Evolutionary conservation across 2,113 vertebrate species (phyloP).

Genomic region (Mormyrus iriodes): DNA sequence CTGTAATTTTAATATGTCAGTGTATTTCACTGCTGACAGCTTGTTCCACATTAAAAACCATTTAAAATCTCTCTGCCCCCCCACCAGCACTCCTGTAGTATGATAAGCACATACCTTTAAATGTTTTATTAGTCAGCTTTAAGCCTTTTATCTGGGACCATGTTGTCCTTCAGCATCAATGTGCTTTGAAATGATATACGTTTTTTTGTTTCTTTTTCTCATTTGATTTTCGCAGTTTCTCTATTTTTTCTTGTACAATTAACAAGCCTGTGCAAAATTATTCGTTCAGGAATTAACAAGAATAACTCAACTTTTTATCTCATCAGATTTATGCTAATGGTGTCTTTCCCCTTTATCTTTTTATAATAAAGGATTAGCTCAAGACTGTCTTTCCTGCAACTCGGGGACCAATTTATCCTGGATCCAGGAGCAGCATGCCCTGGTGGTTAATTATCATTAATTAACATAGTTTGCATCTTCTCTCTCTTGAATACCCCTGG

Average conservation of each 20-base stretch:
- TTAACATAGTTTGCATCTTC: slow-evolving; percentile 76
- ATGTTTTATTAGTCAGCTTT: background rate
- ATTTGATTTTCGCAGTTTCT: slow-evolving; percentile 23
- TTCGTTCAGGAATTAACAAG: slow-evolving; percentile 61
- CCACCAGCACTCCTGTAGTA: background rate
- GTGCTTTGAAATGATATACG: background rate
- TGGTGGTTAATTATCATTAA: slow-evolving; percentile 76
- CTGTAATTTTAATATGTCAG: background rate
- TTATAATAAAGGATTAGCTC: slow-evolving; percentile 76
- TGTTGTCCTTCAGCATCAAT: slow-evolving; percentile 3
- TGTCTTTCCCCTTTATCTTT: slow-evolving; percentile 73
- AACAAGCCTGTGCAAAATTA: slow-evolving; percentile 54
- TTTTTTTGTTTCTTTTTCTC: background rate
- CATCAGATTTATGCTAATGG: slow-evolving; percentile 70
- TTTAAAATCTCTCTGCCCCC: background rate
- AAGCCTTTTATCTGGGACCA: background rate
- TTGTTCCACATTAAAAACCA: background rate
- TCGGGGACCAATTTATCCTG: slow-evolving; percentile 73
- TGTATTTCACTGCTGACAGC: background rate
- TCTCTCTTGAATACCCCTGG: slow-evolving; percentile 61
- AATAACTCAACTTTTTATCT: slow-evolving; percentile 67
- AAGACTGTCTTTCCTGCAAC: slow-evolving; percentile 68
- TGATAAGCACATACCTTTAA: background rate
- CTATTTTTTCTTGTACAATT: slow-evolving; percentile 54
- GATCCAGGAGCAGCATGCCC: slow-evolving; percentile 66